A percentile compares a stretch with the other conserved stretches of the same genome.
Evolutionary conservation across 2,888 invertebrate genomes (phyloP).

Genomic region (Cephus spinipes): DNA sequence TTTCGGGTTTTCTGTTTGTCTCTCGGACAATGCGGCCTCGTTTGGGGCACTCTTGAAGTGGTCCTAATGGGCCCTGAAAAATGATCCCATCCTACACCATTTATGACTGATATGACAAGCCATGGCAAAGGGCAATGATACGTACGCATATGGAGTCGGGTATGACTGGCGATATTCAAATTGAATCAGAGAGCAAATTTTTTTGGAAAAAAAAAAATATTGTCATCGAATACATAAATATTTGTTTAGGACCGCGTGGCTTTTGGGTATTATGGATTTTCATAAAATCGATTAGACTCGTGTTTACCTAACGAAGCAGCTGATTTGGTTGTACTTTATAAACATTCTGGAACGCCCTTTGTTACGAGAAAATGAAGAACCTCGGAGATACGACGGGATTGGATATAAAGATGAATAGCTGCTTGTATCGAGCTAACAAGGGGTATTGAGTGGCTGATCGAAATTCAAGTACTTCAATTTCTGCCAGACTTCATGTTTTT

Average conservation of each 20-base stretch:
- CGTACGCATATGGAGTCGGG: not conserved
- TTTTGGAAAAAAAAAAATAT: too few relatives aligned
- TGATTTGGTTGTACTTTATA: not conserved
- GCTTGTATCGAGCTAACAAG: not conserved
- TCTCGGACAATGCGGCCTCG: not conserved
- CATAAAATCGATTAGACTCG: not conserved
- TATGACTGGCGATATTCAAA: not conserved
- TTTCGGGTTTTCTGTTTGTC: not conserved
- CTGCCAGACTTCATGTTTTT: not conserved
- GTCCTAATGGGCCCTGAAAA: not conserved
- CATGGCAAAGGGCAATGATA: not conserved
- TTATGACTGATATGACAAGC: not conserved
- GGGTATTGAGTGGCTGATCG: not conserved
- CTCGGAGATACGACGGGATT: not conserved
- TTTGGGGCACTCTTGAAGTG: not conserved
- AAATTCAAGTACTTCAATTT: not conserved
- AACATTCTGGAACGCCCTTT: not conserved
- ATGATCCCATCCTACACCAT: not conserved
- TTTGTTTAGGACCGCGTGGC: not conserved
- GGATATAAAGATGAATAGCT: too few relatives aligned
- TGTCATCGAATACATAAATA: too few relatives aligned
- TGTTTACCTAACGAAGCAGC: not conserved
- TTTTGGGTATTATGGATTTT: not conserved
- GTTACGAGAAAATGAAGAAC: not conserved
- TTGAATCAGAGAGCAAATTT: not conserved